phyloP scores from a whole-genome alignment of 1,140 invertebrate species.

The Maconellicoccus hirsutus region DNA sequence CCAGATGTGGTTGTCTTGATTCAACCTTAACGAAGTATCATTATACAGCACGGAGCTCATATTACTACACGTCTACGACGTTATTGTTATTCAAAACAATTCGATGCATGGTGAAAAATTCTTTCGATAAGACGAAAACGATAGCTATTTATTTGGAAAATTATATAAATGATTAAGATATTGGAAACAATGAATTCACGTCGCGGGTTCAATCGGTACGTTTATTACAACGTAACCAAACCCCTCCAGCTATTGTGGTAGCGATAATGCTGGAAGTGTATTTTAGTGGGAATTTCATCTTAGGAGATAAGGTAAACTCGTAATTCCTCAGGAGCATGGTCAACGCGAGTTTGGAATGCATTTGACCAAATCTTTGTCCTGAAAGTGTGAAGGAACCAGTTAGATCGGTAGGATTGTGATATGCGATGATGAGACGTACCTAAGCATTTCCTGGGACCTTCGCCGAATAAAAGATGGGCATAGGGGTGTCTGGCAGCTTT shows the following conservation, averaged over 20 bases:
- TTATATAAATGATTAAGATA: no score
- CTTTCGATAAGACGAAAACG: no score
- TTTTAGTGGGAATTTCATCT: constrained; percentile 25
- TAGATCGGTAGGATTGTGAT: no score
- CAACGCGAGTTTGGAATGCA: constrained; percentile 43
- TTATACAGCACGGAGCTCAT: no score
- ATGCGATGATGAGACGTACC: constrained; percentile 33
- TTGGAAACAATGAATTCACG: no score
- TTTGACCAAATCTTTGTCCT: constrained; percentile 38
- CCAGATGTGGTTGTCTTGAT: no score
- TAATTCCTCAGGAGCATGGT: constrained; percentile 39
- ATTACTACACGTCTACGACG: no score
- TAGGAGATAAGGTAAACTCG: constrained; percentile 20
- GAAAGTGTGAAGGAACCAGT: constrained; percentile 23
- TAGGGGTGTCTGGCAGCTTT: constrained; percentile 31
- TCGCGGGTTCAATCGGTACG: background rate
- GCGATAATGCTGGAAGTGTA: background rate
- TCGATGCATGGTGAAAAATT: no score
- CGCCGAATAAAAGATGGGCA: constrained; percentile 43
- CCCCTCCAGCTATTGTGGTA: background rate
- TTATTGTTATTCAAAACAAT: no score
- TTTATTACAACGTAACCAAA: constrained; percentile 11
- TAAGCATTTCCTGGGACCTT: constrained; percentile 40
- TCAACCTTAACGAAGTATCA: no score
- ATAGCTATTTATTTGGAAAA: no score